Conservation (phyloP, 2,888 invertebrate species). For the Polyploca ridens region DNA sequence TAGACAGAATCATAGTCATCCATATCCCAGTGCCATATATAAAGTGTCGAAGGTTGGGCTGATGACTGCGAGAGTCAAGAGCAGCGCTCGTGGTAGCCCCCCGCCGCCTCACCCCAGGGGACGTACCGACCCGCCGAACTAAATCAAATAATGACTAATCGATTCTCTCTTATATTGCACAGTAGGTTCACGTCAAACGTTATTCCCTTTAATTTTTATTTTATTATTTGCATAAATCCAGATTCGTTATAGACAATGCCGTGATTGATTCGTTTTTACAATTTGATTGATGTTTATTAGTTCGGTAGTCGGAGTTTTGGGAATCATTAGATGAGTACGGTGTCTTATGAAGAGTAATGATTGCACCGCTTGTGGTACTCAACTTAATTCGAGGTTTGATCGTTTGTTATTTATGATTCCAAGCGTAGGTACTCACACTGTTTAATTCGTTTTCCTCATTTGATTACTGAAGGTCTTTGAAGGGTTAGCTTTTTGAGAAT, state of each 20-base stretch:
- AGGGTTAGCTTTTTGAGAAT: background rate
- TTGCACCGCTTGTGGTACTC: slow-evolving; percentile 71
- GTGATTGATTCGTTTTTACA: slow-evolving; percentile 81
- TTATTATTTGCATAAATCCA: slow-evolving; percentile 79
- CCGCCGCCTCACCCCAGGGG: slow-evolving; percentile 75
- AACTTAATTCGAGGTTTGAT: slow-evolving; percentile 78
- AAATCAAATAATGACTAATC: slow-evolving; percentile 85
- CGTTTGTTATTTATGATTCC: slow-evolving; percentile 72
- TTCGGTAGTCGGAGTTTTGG: slow-evolving; percentile 83
- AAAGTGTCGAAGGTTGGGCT: slow-evolving; percentile 79
- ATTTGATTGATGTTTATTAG: slow-evolving; percentile 83
- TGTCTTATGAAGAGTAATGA: slow-evolving; percentile 82
- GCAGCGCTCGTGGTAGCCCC: slow-evolving; percentile 75
- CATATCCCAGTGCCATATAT: slow-evolving; percentile 68
- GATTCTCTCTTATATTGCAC: slow-evolving; percentile 83
- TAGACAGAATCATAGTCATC: slow-evolving; percentile 50
- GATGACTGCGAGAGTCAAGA: slow-evolving; percentile 70
- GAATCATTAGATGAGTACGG: slow-evolving; percentile 77
- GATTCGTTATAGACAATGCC: slow-evolving; percentile 79
- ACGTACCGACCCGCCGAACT: slow-evolving; percentile 75
- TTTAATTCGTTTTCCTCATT: slow-evolving; percentile 43
- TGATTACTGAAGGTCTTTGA: slow-evolving; percentile 8
- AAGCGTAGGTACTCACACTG: slow-evolving; percentile 58
- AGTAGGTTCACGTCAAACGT: slow-evolving; percentile 84
- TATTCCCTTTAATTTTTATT: slow-evolving; percentile 80